Evolutionary conservation across 2,113 vertebrate genomes (phyloP), one percentile per base, ranked within the genome.

Genomic region (Sclerurus mexicanus): DNA sequence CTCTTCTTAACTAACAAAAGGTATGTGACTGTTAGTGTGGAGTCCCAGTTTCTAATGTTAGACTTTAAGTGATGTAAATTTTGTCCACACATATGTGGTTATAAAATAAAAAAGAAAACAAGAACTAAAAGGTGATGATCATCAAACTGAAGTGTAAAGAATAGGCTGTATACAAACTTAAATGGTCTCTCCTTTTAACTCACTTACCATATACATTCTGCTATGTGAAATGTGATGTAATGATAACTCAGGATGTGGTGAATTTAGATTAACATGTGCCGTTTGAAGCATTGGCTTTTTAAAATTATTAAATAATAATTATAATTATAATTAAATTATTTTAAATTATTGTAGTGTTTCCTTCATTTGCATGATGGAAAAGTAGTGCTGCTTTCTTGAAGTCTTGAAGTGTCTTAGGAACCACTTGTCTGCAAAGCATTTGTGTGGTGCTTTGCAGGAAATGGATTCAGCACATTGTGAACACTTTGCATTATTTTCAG

Each of bases 131-230:
- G 14, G 4, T 73, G 33, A 5, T 79, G 6, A 69, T 86, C 22
- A 20, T 53, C 8, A n/a, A 42, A 69, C 20, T 62, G 30, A 83
- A 40, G 12, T 33, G 6, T 55, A n/a, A 79, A 79, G 59, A 33
- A 6, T 25, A 59, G 23, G 6, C 27, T 85, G 4, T 59, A 30
- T 84, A 23, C n/a, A 79, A 60, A 86, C 3, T 39, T 73, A 35
- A 14, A 31, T 58, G 6, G 8, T 7, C 9, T 82, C 12, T 95
- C 17, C 44, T 89, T 72, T 59, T 46, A 71, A 16, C 9, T 69
- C 12, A 12, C 21, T 15, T 14, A 7, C 12, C 0, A 0, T 30
- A 22, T 27, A 7, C 4, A 11, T 90, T 78, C 31, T 75, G 8
- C 7, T 25, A 0, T 50, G 9, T 74, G 28, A 56, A 63, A 49